These are phyloP conservation scores for Macroramphosus scolopax DNA, from an alignment of 2,797 vertebrate species.

Conservation along the genomic window DNA sequence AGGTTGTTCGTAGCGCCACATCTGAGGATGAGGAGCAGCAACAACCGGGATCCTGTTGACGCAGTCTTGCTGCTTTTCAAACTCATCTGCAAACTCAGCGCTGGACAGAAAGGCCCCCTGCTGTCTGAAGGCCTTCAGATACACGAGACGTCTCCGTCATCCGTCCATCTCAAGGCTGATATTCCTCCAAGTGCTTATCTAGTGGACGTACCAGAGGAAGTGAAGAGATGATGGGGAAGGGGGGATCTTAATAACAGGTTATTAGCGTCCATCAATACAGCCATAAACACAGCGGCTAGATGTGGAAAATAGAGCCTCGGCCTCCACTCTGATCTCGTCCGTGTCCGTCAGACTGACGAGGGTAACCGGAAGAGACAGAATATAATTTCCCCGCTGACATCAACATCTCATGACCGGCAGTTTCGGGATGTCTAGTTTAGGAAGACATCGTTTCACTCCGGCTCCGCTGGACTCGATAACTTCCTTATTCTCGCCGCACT, in stretches of 20 bases:
- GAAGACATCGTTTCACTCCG: no score
- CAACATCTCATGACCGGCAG: slow-evolving; percentile 3
- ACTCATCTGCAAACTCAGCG: no score
- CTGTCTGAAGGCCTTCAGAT: no score
- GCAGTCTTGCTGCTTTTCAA: no score
- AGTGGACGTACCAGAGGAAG: slow-evolving; percentile 34
- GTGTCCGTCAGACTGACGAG: slow-evolving; percentile 48
- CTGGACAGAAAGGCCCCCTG: no score
- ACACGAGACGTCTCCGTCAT: no score
- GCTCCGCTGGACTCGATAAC: not conserved
- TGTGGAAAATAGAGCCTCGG: slow-evolving; percentile 35
- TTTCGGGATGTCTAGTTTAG: slow-evolving; percentile 3
- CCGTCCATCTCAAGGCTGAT: slow-evolving; percentile 13
- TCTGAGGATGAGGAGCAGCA: no score
- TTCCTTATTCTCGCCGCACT: slow-evolving; percentile 1
- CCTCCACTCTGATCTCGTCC: slow-evolving; percentile 36
- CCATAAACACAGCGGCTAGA: slow-evolving; percentile 23
- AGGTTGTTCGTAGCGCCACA: no score
- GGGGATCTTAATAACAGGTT: slow-evolving; percentile 41
- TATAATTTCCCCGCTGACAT: slow-evolving; percentile 8
- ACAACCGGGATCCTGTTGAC: no score
- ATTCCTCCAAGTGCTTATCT: slow-evolving; percentile 40
- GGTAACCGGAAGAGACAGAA: slow-evolving; percentile 13
- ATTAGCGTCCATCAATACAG: slow-evolving; percentile 39
- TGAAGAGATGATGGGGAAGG: not conserved